A percentile compares a stretch with the other conserved stretches of the same genome.
phyloP scores from a whole-genome alignment of 2,888 invertebrate species.

The Tortrix viridana region DNA sequence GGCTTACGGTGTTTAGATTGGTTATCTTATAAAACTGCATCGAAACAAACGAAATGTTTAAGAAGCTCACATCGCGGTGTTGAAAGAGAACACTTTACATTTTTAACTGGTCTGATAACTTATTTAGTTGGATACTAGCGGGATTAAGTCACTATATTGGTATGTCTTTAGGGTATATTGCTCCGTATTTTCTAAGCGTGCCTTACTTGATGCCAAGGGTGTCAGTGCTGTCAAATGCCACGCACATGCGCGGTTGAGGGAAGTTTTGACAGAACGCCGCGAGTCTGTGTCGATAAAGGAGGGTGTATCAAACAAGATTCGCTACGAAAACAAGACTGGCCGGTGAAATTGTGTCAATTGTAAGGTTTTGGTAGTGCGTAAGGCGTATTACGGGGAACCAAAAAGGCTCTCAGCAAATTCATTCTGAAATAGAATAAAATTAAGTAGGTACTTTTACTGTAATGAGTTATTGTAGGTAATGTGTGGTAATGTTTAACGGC shows the following conservation, averaged over 20 bases:
- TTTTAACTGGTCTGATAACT: conserved; percentile 8
- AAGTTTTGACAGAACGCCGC: conserved; percentile 59
- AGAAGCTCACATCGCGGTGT: conserved; percentile 1
- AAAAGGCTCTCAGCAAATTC: too few species aligned
- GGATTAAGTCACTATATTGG: conserved; percentile 48
- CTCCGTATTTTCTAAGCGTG: conserved; percentile 68
- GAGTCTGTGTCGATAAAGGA: conserved; percentile 70
- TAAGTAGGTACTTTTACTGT: too few species aligned
- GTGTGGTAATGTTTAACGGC: too few species aligned
- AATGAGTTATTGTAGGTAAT: too few species aligned
- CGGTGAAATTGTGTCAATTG: not conserved
- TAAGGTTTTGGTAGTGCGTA: too few species aligned
- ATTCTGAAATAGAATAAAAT: too few species aligned
- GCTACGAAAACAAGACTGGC: conserved; percentile 4
- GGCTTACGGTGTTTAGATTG: conserved; percentile 56
- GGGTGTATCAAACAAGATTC: conserved; percentile 35
- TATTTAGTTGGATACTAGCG: not conserved
- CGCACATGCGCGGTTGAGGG: conserved; percentile 64
- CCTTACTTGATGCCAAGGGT: conserved; percentile 49
- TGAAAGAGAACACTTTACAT: conserved; percentile 4
- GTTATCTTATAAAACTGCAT: conserved; percentile 51
- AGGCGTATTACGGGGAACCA: too few species aligned
- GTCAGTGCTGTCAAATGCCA: conserved; percentile 67
- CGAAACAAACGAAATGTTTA: conserved; percentile 44
- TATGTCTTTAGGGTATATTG: conserved; percentile 60